These are phyloP conservation scores for Hippolais icterina DNA, from an alignment of 2,113 vertebrate species.

Conservation along the genomic window DNA sequence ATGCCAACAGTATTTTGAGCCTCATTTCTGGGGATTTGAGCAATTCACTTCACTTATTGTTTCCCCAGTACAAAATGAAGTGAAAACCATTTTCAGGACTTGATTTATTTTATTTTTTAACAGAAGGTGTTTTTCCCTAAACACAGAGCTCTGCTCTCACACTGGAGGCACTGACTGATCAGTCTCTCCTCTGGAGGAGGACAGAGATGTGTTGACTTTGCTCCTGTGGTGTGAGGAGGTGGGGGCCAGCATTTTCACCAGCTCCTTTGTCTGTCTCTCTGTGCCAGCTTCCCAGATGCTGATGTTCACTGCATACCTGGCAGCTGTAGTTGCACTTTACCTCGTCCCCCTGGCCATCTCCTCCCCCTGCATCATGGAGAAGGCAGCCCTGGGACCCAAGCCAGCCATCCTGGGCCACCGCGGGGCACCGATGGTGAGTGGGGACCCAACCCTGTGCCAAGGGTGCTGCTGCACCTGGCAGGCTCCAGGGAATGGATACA, in stretches of 20 bases:
- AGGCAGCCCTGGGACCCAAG: conserved; percentile 77
- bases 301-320: conserved; percentile 80
- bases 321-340: conserved; percentile 83
- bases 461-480: background rate
- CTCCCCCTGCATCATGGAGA: conserved; percentile 96
- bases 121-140: background rate
- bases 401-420: conserved; percentile 87
- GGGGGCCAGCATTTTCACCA: background rate
- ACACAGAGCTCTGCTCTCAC: background rate
- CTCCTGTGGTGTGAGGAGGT: background rate
- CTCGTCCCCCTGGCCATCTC: conserved; percentile 88
- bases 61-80: background rate
- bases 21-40: accelerated
- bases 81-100: background rate
- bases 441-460: accelerated
- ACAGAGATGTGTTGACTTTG: background rate
- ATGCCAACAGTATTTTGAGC: background rate
- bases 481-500: background rate
- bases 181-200: background rate
- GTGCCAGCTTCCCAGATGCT: conserved; percentile 82
- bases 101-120: background rate
- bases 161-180: accelerated
- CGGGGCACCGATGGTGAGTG: conserved; percentile 90
- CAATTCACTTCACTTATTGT: background rate
- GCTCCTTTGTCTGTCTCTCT: background rate